Base-by-base conservation (phyloP, 2,797 vertebrate genomes). In the Gymnoscopelus microlampas region DNA sequence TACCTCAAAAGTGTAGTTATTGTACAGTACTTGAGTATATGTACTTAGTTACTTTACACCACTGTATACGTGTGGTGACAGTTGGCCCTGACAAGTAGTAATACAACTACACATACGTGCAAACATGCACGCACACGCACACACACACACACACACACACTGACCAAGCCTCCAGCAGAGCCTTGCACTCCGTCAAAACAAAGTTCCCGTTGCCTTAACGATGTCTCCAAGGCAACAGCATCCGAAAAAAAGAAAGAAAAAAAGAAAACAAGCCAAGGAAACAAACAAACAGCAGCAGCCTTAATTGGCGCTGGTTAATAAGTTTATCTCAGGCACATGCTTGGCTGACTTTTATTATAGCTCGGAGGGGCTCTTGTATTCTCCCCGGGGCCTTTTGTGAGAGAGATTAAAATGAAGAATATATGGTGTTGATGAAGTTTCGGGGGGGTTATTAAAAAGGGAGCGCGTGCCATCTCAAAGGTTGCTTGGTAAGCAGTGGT, bases 241-340 rank as follows among this genome's bases (percentile, higher is more conserved):
- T 81, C 68, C 60, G 79, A 79, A 86, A 29, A 29, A 29, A 39
- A 39, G 7, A 39, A 35, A 35, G 5, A 7, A 35, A 5, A 39
- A 39, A 9, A 39, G 2, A 9, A 39, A 39, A 39, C 8, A 44
- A 44, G 9, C 2, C 1, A 44, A 44, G 8, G 35, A 39, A 32
- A 3, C 32, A 44, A 87, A 75, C 73, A 82, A 87, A 85, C 80
- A 62, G 67, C 61, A 68, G 60, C 39, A 53, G 63, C 68, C 77
- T 44, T 89, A 88, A 90, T 85, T 90, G 85, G 70, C 50, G 32
- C 73, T 85, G 79, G 83, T 87, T 89, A 88, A 88, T 89, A 77
- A 49, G 78, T 89, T 90, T 85, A 84, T 88, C 86, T 85, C 63
- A 78, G 77, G 74, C 78, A 83, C 82, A 84, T 85, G 76, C 76